Evolutionary conservation across 2,797 vertebrate genomes (phyloP), one percentile per base, ranked within the genome.

Genomic region (Pangasius sanitwongsei): DNA sequence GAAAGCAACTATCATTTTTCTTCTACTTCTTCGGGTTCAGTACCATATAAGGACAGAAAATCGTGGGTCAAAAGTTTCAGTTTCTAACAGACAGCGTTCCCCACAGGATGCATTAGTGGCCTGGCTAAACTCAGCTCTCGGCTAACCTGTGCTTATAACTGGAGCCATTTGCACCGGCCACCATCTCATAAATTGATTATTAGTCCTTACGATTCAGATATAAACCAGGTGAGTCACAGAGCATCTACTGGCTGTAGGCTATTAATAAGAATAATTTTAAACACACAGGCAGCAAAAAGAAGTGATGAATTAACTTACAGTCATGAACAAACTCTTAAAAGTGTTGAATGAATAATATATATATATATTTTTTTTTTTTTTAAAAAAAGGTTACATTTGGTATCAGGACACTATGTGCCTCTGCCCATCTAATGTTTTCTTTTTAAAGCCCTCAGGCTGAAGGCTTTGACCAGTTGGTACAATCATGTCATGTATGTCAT

Each of bases 121-220:
- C 63, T 85, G 61, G 83, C 44, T 69, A 85, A 37, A 84, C 65
- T 85, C n/a, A 4, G 65, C 83, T 85, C 48, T 85, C 65, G 0
- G 31, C 63, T 69, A 85, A 70, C 86, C 86, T 34, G 37, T 28
- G 5, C 59, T 31, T 63, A 77, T 87, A 87, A 87, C 86, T n/a
- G 48, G 77, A 87, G 25, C 86, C 48, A 8, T 41, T 78, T 85
- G 77, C 48, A 77, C 75, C 6, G 23, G 57, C 70, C 70, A 88
- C 57, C 41, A n/a, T 77, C 82, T 88, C 70, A 65, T 85, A 77
- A 85, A 88, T 77, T 85, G 59, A 78, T 88, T 78, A 88, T 85
- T 65, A 67, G 82, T 69, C 23, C 74, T 85, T 85, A 61, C 53
- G 15, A 20, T 72, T 87, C 53, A 84, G 87, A 50, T 67, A 88